Base-by-base conservation (phyloP, 2,888 invertebrate genomes). In the Hybos culiciformis region DNA sequence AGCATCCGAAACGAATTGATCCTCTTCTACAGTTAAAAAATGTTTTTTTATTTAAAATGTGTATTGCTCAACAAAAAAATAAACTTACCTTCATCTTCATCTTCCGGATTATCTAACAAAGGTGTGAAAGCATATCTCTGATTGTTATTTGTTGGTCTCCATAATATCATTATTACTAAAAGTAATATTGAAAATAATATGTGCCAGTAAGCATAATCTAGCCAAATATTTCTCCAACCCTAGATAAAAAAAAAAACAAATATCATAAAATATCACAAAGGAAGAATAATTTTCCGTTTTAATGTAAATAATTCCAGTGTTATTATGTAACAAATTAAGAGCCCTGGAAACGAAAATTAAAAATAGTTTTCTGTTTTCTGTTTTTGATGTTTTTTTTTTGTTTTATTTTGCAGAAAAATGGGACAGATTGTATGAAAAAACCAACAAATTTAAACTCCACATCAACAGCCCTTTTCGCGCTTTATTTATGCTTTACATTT, bases 121-220 rank as follows among this genome's bases (percentile, higher is more conserved):
- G 93, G 92, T 2, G 91, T 90, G 69, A 94, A 94, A 4, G 94
- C 93, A 66, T 81, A 88, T 55, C 91, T 75, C 68, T 93, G 93
- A 69, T 93, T 94, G 67, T 94, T 94, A 62, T 87, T 88, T 15
- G 91, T 90, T 5, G 94, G 94, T 51, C 94, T 73, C 93, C 93
- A 94, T 48, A 94, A 73, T 48, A 94, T 76, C 87, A 94, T 93
- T 53, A 96, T 94, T 24, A 87, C 87, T 29, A 86, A 68, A 19
- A 96, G 71, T 43, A 96, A 77, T 50, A 83, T 73, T 14, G 86
- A 88, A 67, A 96, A 94, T 44, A 93, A 70, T 26, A 93, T 75
- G 66, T 92, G 93, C 94, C 94, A 94, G 66, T 87, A 94, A 4
- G 90, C 93, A 51, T 90, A 87, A 61, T 94, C 92, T 56, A 94